Base-by-base conservation (phyloP, 2,113 vertebrate species). In the Phylloscopus trochiloides region DNA sequence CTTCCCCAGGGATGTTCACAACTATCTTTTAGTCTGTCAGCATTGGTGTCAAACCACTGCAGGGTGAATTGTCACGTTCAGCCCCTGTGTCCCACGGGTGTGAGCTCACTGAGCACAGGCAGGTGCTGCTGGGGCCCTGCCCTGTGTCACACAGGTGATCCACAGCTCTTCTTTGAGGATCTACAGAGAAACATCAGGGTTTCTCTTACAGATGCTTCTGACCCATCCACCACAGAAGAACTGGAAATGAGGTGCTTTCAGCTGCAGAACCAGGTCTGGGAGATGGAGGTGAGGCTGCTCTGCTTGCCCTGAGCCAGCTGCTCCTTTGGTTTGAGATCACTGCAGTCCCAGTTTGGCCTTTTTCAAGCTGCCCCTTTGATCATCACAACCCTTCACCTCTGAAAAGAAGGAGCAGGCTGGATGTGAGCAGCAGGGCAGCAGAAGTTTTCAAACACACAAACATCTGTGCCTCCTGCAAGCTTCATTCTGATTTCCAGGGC, bases 241-340 rank as follows among this genome's bases (percentile, higher is more conserved):
- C 92, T 99, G 82, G 97, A 98, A 61, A 82, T 14, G 7, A 97
- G 36, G 61, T 99, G 98, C 51, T 26, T 92, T 52, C 83, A 95
- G 58, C 98, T 99, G 85, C 99, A 99, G 94, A 96, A 65, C 51
- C 98, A 99, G 97, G 97, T 99, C 36, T 78, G 67, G 88, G 98
- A 99, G 96, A 99, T 99, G 99, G 99, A 99, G 98, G 99, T 99
- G 83, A 98, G 98, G 61, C 71, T n/a, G 71, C 68, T 34, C 3
- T 62, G 14, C 61, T 14, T 8, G 6, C 17, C 62, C 45, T 26
- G 25, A 73, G 61, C 86, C 55, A 59, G 21, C 36, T 59, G 77
- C 50, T 20, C 10, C 68, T 80, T 26, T 14, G 17, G 3, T 34
- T 25, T 43, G 63, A 72, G 82, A 3, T 43, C 6, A 1, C 2